Evolutionary conservation across 2,797 vertebrate genomes (phyloP).

Genomic region (Lophius americanus): DNA sequence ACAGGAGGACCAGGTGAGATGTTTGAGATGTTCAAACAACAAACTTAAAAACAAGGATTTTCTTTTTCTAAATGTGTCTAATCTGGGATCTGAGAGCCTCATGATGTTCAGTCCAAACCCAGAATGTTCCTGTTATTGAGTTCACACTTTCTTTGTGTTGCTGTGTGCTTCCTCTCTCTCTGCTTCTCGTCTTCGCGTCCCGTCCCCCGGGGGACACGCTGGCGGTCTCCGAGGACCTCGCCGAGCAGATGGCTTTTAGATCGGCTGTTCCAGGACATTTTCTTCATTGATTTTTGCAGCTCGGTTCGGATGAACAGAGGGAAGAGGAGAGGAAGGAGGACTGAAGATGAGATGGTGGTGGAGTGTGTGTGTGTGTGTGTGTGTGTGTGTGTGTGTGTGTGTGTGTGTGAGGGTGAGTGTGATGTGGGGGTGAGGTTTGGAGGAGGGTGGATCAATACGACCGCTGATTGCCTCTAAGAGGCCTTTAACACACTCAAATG

Average conservation of each 20-base stretch:
- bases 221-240: slow-evolving; percentile 69
- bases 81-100: slow-evolving; percentile 23
- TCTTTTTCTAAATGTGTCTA: neutral
- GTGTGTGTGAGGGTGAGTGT: slow-evolving; percentile 15
- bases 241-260: slow-evolving; percentile 81
- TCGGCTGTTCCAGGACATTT: slow-evolving; percentile 81
- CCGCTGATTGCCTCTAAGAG: slow-evolving; percentile 36
- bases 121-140: slow-evolving; percentile 57
- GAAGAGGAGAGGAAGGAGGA: slow-evolving; percentile 39
- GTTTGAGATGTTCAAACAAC: slow-evolving; percentile 16
- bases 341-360: slow-evolving; percentile 18
- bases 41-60: slow-evolving; percentile 4
- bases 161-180: slow-evolving; percentile 10
- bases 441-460: slow-evolving; percentile 50
- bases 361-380: slow-evolving; percentile 1
- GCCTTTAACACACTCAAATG: slow-evolving; percentile 43
- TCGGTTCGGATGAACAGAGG: slow-evolving; percentile 69
- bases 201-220: slow-evolving; percentile 57
- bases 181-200: slow-evolving; percentile 41
- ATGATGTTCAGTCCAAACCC: slow-evolving; percentile 17
- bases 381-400: slow-evolving; percentile 29
- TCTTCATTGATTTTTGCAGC: slow-evolving; percentile 82
- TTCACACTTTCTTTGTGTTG: slow-evolving; percentile 65
- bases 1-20: slow-evolving; percentile 1
- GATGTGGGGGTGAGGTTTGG: slow-evolving; percentile 9